These are phyloP conservation scores for Danio albolineatus DNA, from an alignment of 2,797 vertebrate genomes.

Conservation along the genomic window DNA sequence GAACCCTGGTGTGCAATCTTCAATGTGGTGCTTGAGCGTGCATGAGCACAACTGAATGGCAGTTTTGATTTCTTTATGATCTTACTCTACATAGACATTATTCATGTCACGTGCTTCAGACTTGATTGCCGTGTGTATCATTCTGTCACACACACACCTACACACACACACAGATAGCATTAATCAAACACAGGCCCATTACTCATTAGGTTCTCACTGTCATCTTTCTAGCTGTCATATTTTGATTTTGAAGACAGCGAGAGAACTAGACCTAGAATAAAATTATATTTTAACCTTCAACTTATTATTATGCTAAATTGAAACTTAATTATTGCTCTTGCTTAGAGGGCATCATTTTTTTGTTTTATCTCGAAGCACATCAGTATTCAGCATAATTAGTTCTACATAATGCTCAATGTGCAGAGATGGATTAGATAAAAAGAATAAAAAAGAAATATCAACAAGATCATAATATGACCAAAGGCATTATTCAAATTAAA, in stretches of 20 bases:
- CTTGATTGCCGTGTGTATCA: constrained; percentile 8
- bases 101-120: constrained; percentile 4
- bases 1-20: not conserved
- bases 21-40: not conserved
- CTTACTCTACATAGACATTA: not conserved
- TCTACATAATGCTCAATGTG: no score
- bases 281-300: not conserved
- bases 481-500: no score
- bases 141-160: not conserved
- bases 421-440: no score
- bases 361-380: not conserved
- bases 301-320: not conserved
- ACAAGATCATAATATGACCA: no score
- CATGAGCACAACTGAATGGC: not conserved
- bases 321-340: no score
- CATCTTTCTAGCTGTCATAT: not conserved
- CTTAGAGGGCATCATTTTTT: not conserved
- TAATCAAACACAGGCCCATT: constrained; percentile 16
- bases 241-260: not conserved
- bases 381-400: not conserved
- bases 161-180: not conserved
- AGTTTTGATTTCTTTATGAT: not conserved
- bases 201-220: constrained; percentile 1
- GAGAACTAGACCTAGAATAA: not conserved
- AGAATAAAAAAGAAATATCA: no score